Percentiles rank a stretch among this genome's conserved stretches.
These are phyloP conservation scores for Macrostomum lignano DNA, from an alignment of 1,140 invertebrate species.

Conservation along the genomic window DNA sequence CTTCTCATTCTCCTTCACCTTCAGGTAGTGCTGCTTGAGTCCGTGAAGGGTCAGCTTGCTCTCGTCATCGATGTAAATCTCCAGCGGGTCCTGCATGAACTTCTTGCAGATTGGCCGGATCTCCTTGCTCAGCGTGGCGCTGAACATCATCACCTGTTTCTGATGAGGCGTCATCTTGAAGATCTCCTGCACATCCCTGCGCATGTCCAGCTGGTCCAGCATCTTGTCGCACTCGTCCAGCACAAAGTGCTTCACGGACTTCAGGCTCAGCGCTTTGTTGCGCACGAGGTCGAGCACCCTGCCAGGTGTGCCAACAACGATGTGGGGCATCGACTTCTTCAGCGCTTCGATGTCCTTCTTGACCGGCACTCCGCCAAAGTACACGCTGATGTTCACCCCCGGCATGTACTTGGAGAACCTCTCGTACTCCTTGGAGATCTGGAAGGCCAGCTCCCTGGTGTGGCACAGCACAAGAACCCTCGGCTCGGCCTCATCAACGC, in stretches of 20 bases:
- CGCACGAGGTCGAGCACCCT: slow-evolving; percentile 65
- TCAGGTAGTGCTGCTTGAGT: slow-evolving; percentile 94
- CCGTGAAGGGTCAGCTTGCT: slow-evolving; percentile 93
- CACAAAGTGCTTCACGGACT: slow-evolving; percentile 85
- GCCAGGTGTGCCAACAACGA: slow-evolving; percentile 87
- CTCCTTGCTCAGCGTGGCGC: slow-evolving; percentile 91
- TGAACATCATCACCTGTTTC: slow-evolving; percentile 99
- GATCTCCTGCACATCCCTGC: slow-evolving; percentile 94
- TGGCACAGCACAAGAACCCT: slow-evolving; percentile 88
- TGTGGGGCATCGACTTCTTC: slow-evolving; percentile 74
- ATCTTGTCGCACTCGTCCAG: slow-evolving; percentile 96
- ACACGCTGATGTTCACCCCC: slow-evolving; percentile 40
- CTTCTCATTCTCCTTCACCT: slow-evolving; percentile 97
- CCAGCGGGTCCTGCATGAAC: slow-evolving; percentile 99
- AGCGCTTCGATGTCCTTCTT: slow-evolving; percentile 81
- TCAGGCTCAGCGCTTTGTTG: slow-evolving; percentile 55
- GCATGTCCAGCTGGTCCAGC: slow-evolving; percentile 83
- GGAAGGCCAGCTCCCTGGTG: slow-evolving; percentile 83
- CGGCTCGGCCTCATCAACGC: slow-evolving; percentile 23
- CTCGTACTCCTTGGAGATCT: slow-evolving; percentile 96
- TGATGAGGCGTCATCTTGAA: slow-evolving; percentile 84
- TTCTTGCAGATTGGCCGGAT: slow-evolving; percentile 95
- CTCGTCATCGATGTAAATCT: slow-evolving; percentile 98
- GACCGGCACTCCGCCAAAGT: slow-evolving; percentile 45
- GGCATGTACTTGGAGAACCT: slow-evolving; percentile 91